Evolutionary conservation across 2,113 vertebrate genomes (phyloP), one percentile per base, ranked within the genome.

Genomic region (Epinephelus lanceolatus): DNA sequence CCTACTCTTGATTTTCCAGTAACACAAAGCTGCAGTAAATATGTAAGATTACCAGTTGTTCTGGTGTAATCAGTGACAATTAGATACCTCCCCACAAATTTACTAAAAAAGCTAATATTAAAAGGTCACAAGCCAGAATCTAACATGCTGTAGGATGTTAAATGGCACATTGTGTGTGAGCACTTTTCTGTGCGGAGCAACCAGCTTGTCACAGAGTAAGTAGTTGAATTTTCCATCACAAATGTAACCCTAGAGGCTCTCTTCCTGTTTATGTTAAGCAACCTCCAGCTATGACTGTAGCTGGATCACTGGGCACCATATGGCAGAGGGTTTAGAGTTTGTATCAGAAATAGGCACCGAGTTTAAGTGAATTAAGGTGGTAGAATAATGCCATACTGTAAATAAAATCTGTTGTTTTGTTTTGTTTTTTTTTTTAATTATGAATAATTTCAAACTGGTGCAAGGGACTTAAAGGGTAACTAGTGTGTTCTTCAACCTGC

Each of bases 211-310:
- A 78, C 63, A 80, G 65, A 88, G 67, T 73, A 76, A 90, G 71
- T 60, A 33, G 75, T 49, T 79, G 76, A 84, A 87, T 90, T 92
- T 94, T 93, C 91, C 93, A 93, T 92, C 84, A 89, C 86, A 86
- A 87, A 81, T 71, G 0, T 67, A 92, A 92, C 85, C 88, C 78
- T 69, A 71, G 78, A 92, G 82, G 61, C 81, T 85, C 55, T 65
- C 80, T 88, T 92, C 87, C 88, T 77, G 91, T 94, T 91, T 90
- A 91, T 91, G 80, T 82, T 76, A 70, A 75, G 84, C 76, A 79
- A 78, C 80, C 85, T 83, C 83, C 77, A 87, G 81, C 80, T 84
- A 80, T 40, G 83, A 88, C 73, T 89, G 78, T 52, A 55, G 71
- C 47, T 49, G 59, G 61, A 84, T 84, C 85, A 76, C 86, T 71